Evolutionary conservation across 2,113 vertebrate species (phyloP), one percentile per base, ranked within the genome.

Genomic region (Paradoxurus hermaphroditus): DNA sequence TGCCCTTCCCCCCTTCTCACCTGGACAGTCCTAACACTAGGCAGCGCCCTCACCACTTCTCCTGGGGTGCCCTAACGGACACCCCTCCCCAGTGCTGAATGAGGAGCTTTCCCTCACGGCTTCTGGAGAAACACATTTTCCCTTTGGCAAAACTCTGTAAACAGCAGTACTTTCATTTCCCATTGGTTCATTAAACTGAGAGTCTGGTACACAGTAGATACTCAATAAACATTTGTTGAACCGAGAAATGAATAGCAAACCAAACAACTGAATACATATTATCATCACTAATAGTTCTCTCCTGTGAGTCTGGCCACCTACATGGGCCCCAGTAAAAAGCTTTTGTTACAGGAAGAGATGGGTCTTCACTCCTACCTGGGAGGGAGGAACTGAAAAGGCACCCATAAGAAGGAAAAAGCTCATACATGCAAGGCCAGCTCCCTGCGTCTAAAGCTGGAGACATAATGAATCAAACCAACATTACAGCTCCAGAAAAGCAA

Each of bases 41-140:
- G 3, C 10, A 3, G 53, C 34, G 5, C 1, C 0, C 36, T 4
- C 31, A 21, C 83, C 4, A 1, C 49, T 14, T 18, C 65, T 34
- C 29, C 10, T 0, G 0, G 16, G 15, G 12, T 2, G 7, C 51
- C 39, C 5, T 31, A 31, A 23, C 23, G 2, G n/a, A 27, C 0
- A 0, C 9, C 34, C 19, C 25, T 29, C 46, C 10, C 34, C n/a
- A 46, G 7, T 0, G 0, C 93, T 18, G 29, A 21, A 8, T 6
- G 13, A 53, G 65, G 29, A 53, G 46, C 29, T 62, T 27, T n/a
- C 63, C 36, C 39, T 78, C 39, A 7, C 1, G 16, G 78, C 34
- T 41, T 29, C 44, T 79, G 44, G 5, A 39, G n/a, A 34, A 56
- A 84, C 10, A 1, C 5, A 9, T 29, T 18, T 65, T 46, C 92